A percentile compares a stretch with the other conserved stretches of the same genome.
Evolutionary conservation across 2,888 invertebrate genomes (phyloP).

Genomic region (Entomobrya proxima): DNA sequence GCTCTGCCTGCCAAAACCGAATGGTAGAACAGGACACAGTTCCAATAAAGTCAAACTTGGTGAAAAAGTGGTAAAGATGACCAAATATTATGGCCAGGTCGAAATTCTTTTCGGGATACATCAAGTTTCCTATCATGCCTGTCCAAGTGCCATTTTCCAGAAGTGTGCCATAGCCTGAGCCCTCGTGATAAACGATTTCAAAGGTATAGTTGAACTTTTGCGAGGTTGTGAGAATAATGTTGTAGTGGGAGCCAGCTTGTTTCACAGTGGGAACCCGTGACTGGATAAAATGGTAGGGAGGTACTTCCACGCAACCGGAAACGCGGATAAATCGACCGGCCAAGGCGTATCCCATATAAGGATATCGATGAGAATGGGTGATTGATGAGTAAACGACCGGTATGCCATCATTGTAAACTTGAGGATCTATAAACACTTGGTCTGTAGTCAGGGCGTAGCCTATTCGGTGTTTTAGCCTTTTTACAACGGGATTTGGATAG

Average conservation of each 20-base stretch:
- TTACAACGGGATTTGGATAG: not conserved
- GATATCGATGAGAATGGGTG: not conserved
- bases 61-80: not conserved
- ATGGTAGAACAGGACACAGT: not conserved
- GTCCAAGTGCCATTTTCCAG: constrained; percentile 56
- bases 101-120: constrained; percentile 32
- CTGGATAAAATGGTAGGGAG: constrained; percentile 2
- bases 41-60: constrained; percentile 17
- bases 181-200: constrained; percentile 21
- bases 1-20: not conserved
- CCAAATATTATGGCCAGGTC: constrained; percentile 42
- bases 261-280: not conserved
- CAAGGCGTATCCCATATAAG: not conserved
- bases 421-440: not conserved
- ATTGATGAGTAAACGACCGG: not conserved
- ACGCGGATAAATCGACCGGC: constrained; percentile 29
- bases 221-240: not conserved
- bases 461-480: not conserved
- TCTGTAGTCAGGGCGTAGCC: not conserved
- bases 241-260: constrained; percentile 39
- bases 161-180: constrained; percentile 41
- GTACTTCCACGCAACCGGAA: not conserved
- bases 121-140: constrained; percentile 38
- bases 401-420: not conserved
- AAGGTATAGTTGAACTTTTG: constrained; percentile 45